Percentiles rank a stretch among this genome's conserved stretches.
These are phyloP conservation scores for Thinocorus orbignyianus DNA, from an alignment of 2,113 vertebrate genomes.

Conservation along the genomic window DNA sequence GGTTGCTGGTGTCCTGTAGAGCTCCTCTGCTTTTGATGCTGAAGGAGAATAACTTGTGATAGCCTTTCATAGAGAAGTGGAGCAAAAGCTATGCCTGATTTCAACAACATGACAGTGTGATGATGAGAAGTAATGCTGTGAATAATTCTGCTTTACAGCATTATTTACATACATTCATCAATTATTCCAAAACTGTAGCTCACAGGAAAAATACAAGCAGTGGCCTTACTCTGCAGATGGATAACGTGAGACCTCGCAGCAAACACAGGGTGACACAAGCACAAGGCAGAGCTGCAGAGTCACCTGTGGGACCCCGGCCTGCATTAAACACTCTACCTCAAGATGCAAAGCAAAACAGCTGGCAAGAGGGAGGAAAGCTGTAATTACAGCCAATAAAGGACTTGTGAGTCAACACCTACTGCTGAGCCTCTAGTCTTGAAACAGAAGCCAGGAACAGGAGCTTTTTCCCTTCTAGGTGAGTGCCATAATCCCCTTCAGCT, in stretches of 20 bases:
- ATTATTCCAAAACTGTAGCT: not conserved
- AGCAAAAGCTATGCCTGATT: not conserved
- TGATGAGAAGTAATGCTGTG: not conserved
- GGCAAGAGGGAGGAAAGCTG: not conserved
- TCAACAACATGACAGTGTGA: not conserved
- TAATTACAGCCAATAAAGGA: not conserved
- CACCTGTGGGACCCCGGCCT: not conserved
- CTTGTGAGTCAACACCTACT: not conserved
- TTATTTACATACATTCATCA: not conserved
- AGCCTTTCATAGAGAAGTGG: not conserved
- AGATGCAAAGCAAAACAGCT: not conserved
- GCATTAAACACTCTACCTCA: not conserved
- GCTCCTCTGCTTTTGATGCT: not conserved
- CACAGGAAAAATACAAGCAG: not conserved
- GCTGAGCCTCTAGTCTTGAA: not conserved
- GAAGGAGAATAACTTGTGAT: not conserved
- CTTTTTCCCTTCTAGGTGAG: not conserved
- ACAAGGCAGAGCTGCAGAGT: not conserved
- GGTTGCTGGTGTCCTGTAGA: not conserved
- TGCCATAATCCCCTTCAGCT: not conserved
- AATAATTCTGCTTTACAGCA: not conserved
- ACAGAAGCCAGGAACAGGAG: not conserved
- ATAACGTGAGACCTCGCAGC: not conserved
- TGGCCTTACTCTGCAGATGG: not conserved
- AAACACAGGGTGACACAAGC: accelerated